Conservation (phyloP, 2,797 vertebrate species). For the Epinephelus awoara region DNA sequence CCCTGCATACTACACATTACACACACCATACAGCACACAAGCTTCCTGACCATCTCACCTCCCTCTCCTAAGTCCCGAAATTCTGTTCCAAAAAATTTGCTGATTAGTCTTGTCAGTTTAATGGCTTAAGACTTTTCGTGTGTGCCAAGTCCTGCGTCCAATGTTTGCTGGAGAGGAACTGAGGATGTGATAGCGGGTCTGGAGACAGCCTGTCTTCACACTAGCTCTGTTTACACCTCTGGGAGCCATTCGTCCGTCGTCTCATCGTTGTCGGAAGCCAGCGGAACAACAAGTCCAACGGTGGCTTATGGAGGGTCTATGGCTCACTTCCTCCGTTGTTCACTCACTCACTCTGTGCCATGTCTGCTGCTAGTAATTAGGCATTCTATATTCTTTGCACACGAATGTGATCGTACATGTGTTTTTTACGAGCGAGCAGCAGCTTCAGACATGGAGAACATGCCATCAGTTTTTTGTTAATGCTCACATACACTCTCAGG, state of each 20-base stretch:
- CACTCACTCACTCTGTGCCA: conserved; percentile 36
- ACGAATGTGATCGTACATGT: conserved; percentile 10
- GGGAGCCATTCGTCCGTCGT: conserved; percentile 82
- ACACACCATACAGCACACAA: conserved; percentile 64
- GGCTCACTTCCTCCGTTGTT: conserved; percentile 56
- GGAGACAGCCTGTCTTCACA: conserved; percentile 85
- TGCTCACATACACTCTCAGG: conserved; percentile 13
- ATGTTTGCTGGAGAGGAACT: conserved; percentile 66
- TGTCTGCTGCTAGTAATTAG: conserved; percentile 42
- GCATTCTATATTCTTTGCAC: conserved; percentile 16
- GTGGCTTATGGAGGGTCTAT: conserved; percentile 58
- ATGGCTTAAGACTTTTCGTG: conserved; percentile 46
- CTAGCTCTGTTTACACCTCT: conserved; percentile 83
- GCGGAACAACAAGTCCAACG: conserved; percentile 69
- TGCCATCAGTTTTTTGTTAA: conserved; percentile 2
- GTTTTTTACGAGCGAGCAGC: neutral
- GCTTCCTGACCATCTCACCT: conserved; percentile 75
- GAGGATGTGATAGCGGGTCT: conserved; percentile 77
- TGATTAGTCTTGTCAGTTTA: conserved; percentile 75
- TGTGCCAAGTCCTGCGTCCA: conserved; percentile 55
- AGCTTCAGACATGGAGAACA: neutral
- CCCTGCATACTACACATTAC: conserved; percentile 75
- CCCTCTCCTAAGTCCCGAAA: conserved; percentile 52
- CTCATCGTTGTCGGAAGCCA: conserved; percentile 76
- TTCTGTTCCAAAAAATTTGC: conserved; percentile 50